Evolutionary conservation across 2,797 vertebrate species (phyloP).

Genomic region (Carcharodon carcharias): DNA sequence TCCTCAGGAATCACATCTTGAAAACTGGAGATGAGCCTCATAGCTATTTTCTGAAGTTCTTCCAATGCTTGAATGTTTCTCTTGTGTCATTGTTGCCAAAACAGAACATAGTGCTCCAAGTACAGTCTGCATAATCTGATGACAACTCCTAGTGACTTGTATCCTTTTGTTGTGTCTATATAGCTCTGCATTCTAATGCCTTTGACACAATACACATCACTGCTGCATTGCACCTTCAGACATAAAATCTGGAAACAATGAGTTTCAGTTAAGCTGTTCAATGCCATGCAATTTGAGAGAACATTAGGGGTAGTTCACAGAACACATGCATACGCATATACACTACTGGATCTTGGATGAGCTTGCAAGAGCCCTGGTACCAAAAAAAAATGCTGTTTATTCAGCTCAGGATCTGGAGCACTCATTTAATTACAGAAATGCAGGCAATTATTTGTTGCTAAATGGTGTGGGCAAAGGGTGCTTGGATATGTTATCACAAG

Average conservation of each 20-base stretch:
- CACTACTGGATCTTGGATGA: neutral
- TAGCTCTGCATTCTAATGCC: neutral
- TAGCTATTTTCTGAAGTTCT: neutral
- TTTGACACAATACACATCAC: neutral
- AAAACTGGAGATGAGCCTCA: neutral
- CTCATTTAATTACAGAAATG: neutral
- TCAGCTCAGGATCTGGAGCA: neutral
- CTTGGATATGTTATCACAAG: neutral
- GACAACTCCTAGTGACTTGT: neutral
- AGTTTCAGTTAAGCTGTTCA: neutral
- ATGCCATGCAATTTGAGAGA: neutral
- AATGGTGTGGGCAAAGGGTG: neutral
- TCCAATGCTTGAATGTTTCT: neutral
- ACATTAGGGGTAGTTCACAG: neutral
- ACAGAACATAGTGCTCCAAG: too few relatives aligned
- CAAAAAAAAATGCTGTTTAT: neutral
- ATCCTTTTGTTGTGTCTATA: constrained; percentile 15
- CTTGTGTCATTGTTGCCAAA: neutral
- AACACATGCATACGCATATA: neutral
- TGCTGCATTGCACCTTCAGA: neutral
- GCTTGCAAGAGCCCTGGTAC: neutral
- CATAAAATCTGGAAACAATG: constrained; percentile 32
- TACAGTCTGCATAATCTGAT: neutral
- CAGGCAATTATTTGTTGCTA: neutral
- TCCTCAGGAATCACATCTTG: neutral